Base-by-base conservation (phyloP, 2,113 vertebrate species). In the Epinephelus fuscoguttatus region DNA sequence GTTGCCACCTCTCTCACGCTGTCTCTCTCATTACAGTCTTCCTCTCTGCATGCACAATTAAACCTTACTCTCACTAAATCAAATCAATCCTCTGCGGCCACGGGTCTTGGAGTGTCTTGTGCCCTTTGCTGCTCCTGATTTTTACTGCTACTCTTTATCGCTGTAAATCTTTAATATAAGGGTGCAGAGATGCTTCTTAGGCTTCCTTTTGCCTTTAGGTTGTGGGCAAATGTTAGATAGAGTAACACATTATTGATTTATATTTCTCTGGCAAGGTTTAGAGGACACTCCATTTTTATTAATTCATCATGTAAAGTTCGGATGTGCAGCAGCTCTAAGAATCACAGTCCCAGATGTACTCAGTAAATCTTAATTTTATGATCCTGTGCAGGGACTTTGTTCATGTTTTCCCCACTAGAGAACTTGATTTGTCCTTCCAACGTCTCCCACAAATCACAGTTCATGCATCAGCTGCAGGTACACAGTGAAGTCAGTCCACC, bases 41-140 rank as follows among this genome's bases (percentile, higher is more conserved):
- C 74, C 70, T 73, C 83, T 83, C 70, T 76, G 40, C 81, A 91
- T 30, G 84, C 77, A 74, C 90, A 89, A 89, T 93, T 91, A 90
- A 90, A 86, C 80, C 79, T 74, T 8, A 47, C 73, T 84, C 45
- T 3, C 83, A 8, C 56, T 89, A 88, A 91, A 93, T 94, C 90
- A 89, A 64, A 90, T 89, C 86, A 67, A 72, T 80, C 53, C 80
- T 76, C 66, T 4, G n/a, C 21, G 37, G 80, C 81, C 67, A 55
- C 11, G 61, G 63, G 79, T 63, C 80, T 66, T 4, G 33, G 75
- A 70, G 63, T 67, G 52, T 71, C 74, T 77, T 2, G 33, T 71
- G 84, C 75, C 85, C 78, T 88, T 82, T 88, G 70, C 84, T 56
- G 68, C 90, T 79, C 47, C 33, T 57, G 62, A 47, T 85, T 90